Base-by-base conservation (phyloP, 2,113 vertebrate genomes). In the Pantherophis guttatus region DNA sequence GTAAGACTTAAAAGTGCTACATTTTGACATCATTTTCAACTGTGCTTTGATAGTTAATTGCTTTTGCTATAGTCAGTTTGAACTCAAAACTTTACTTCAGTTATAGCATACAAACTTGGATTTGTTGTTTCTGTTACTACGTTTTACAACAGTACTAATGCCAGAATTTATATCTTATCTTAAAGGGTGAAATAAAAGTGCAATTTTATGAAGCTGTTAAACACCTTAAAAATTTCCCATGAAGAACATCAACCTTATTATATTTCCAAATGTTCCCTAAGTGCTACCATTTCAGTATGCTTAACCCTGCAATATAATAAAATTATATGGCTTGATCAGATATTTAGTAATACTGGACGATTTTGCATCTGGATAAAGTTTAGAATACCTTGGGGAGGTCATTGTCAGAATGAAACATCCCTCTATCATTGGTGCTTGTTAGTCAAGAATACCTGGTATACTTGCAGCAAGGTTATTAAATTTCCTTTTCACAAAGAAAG, bases 161-260 rank as follows among this genome's bases (percentile, higher is more conserved):
- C 95, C 96, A 97, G 94, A 97, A 97, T 98, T 97, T 97, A 97
- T 95, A 95, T 95, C 95, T 94, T 94, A 95, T 95, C 92, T 97
- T 96, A 97, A 96, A 93, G 0, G 29, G 75, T 92, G 96, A 93
- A 97, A 96, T 94, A 97, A 97, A 97, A 97, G 96, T 95, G 11
- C 94, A 54, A 91, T 95, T 97, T 97, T 97, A 96, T 95, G 95
- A 96, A 96, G 96, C 96, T 95, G 95, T 97, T 97, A 97, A 97
- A 97, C 93, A 93, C 95, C 95, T 94, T 85, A 85, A 91, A 95
- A 95, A 97, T 96, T 98, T 97, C 96, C 97, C 94, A 91, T 52
- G 0, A 94, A 97, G 96, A 95, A 97, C 96, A 96, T 96, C 96
- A 98, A 97, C 96, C 96, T 96, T 97, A 96, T 81, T 95, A 87